A percentile compares a stretch with the other conserved stretches of the same genome.
Conservation (phyloP, 2,888 invertebrate species). For the Tipula lateralis region DNA sequence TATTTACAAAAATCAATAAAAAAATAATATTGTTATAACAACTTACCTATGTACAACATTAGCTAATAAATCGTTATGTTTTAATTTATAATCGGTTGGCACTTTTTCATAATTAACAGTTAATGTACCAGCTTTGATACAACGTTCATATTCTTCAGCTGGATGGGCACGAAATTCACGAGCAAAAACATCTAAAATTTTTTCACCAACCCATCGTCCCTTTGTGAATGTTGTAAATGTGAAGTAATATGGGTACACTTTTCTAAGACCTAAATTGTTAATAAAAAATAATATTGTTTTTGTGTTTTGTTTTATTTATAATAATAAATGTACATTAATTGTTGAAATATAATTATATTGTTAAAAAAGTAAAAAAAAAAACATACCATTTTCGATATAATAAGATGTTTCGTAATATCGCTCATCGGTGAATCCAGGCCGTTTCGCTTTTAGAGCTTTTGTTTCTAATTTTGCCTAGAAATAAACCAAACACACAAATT, state of each 20-base stretch:
- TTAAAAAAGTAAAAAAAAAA: slow-evolving; percentile 32
- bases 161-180: slow-evolving; percentile 92
- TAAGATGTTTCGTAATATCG: slow-evolving; percentile 92
- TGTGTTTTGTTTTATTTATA: slow-evolving; percentile 28
- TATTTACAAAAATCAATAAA: slow-evolving; percentile 25
- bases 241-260: slow-evolving; percentile 96
- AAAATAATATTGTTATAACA: not conserved
- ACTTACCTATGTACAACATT: slow-evolving; percentile 90
- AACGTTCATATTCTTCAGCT: slow-evolving; percentile 85
- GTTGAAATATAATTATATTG: not conserved
- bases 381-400: slow-evolving; percentile 90
- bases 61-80: slow-evolving; percentile 88
- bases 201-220: slow-evolving; percentile 92
- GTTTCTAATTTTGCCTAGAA: slow-evolving; percentile 87
- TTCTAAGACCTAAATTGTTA: slow-evolving; percentile 72
- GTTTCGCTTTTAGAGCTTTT: slow-evolving; percentile 83
- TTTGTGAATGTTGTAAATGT: slow-evolving; percentile 95
- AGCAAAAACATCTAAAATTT: slow-evolving; percentile 86
- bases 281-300: too few species aligned
- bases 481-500: slow-evolving; percentile 41
- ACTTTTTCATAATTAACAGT: slow-evolving; percentile 92
- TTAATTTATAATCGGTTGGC: slow-evolving; percentile 83
- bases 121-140: slow-evolving; percentile 84
- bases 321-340: slow-evolving; percentile 26
- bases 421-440: slow-evolving; percentile 88